phyloP scores from a whole-genome alignment of 30 jellyfish, hydroid and myxozoan genomes.

The Haliclystus octoradiatus region DNA sequence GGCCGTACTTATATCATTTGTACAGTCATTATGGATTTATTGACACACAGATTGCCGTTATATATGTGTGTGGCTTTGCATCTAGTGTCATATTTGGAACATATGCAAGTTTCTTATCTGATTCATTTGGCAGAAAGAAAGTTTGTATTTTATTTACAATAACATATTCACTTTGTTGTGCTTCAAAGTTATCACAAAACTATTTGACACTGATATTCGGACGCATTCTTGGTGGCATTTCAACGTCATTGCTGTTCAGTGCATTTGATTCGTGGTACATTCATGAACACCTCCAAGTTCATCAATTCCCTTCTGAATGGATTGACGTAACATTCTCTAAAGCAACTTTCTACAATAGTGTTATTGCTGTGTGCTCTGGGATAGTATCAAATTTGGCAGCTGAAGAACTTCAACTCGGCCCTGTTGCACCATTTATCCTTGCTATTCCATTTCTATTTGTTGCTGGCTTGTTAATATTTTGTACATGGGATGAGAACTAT shows the following conservation, averaged over 20 bases:
- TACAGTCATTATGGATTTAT: constrained; percentile 84
- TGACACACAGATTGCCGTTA: constrained; percentile 89
- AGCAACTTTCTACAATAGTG: constrained; percentile 64
- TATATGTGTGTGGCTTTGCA: constrained; percentile 86
- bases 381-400: constrained; percentile 57
- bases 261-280: constrained; percentile 96
- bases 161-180: constrained; percentile 72
- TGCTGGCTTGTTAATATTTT: constrained; percentile 69
- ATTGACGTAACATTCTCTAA: constrained; percentile 64
- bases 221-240: constrained; percentile 77
- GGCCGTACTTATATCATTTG: constrained; percentile 74
- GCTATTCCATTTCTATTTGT: constrained; percentile 71
- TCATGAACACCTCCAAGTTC: constrained; percentile 64
- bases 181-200: constrained; percentile 52
- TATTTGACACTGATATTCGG: constrained; percentile 56
- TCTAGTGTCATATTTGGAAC: constrained; percentile 91
- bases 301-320: constrained; percentile 92
- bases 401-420: constrained; percentile 76
- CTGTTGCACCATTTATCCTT: constrained; percentile 84
- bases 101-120: constrained; percentile 73
- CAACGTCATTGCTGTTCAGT: constrained; percentile 76
- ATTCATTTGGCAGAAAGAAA: constrained; percentile 82
- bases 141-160: constrained; percentile 70
- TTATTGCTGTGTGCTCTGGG: constrained; percentile 87
- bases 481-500: constrained; percentile 80